Base-by-base conservation (phyloP, 64 coral and sea anemone genomes). In the Porites lutea region DNA sequence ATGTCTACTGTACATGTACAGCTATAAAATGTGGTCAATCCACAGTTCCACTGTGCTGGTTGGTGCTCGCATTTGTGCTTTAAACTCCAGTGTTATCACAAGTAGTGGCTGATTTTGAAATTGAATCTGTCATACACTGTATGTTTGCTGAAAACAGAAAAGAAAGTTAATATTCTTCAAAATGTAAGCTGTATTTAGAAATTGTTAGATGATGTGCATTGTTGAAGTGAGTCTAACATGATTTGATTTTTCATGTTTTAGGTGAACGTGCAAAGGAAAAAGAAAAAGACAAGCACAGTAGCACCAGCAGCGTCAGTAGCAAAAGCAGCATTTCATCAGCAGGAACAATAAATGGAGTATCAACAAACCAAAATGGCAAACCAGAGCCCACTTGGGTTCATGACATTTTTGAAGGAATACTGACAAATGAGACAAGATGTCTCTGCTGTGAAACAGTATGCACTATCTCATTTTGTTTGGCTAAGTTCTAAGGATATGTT, bases 341-440 rank as follows among this genome's bases (percentile, higher is more conserved):
- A 14, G 82, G 74, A 43, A 75, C 72, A 50, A 83, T 71, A 67
- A 89, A 90, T 55, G 74, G 51, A 15, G 52, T 13, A 21, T 63
- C 73, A 64, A 16, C 58, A 22, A 62, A 27, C 8, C 86, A 88
- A 16, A 88, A 88, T 27, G 48, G 27, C 23, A 73, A 77, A n/a
- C 74, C 71, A 46, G 95, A 99, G 55, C 87, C 91, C 2, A 99
- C 97, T 14, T 99, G 97, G 97, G 94, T 99, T 13, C 97, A 99
- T 87, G 97, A 99, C 22, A 99, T 99, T 62, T 99, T 99, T 94
- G 97, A 99, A 70, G 97, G 97, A 85, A 96, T 95, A 64, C 82
- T 99, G 11, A 99, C 97, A 6, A 99, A 99, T 82, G 97, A 99
- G 88, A 99, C 97, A 77, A 96, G 97, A 89, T 99, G 97, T 83